phyloP scores from a whole-genome alignment of 2,888 invertebrate species.

The Hoplodrina ambigua region DNA sequence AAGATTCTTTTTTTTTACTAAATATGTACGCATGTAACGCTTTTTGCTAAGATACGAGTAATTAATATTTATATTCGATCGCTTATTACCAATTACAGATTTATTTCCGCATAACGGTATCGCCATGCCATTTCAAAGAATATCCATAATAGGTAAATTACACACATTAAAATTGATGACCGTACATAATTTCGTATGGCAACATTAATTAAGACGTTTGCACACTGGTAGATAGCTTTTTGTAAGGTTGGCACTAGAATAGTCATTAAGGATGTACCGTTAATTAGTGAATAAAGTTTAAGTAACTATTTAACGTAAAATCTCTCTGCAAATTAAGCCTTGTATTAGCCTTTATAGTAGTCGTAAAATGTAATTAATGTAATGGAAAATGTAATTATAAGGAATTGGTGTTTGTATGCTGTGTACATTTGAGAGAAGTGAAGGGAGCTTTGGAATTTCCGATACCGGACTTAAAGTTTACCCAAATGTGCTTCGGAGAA shows the following conservation, averaged over 20 bases:
- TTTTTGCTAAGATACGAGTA: conserved; percentile 8
- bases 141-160: background rate
- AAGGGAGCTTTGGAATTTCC: conserved; percentile 20
- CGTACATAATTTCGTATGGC: conserved; percentile 4
- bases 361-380: conserved; percentile 12
- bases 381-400: conserved; percentile 10
- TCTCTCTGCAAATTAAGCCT: conserved; percentile 15
- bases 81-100: conserved; percentile 20
- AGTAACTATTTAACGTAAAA: background rate
- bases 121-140: conserved; percentile 2
- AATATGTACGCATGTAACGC: conserved; percentile 6
- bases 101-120: conserved; percentile 20
- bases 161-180: conserved; percentile 13
- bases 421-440: conserved; percentile 2
- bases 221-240: background rate
- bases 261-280: background rate
- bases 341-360: background rate
- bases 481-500: conserved; percentile 20
- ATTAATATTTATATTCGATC: conserved; percentile 7
- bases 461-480: background rate
- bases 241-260: background rate
- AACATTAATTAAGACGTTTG: background rate
- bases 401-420: background rate
- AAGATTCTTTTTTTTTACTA: too few species aligned
- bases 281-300: background rate